These are phyloP conservation scores for Drosophila mauritiana DNA, from an alignment of 1,140 invertebrate genomes.

Conservation along the genomic window DNA sequence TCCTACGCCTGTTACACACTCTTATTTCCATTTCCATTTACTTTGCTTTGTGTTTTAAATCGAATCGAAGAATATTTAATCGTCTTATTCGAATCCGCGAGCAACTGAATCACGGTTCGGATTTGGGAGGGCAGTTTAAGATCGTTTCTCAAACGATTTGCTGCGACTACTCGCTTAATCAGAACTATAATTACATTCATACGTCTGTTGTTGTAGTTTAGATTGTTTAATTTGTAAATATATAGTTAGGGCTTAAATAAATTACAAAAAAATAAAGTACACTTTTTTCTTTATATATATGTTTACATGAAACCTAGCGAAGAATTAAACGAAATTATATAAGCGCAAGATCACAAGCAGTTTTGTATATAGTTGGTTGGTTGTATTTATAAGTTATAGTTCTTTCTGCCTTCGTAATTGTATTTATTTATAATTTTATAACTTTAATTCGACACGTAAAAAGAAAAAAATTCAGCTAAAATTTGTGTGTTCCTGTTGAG, in stretches of 20 bases:
- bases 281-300: slow-evolving; percentile 27
- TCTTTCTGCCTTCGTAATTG: slow-evolving; percentile 25
- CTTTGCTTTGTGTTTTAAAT: neutral
- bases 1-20: neutral
- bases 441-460: slow-evolving; percentile 69
- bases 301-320: slow-evolving; percentile 51
- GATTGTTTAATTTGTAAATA: slow-evolving; percentile 40
- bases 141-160: slow-evolving; percentile 25
- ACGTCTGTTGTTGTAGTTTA: slow-evolving; percentile 26
- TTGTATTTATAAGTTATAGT: slow-evolving; percentile 29
- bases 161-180: slow-evolving; percentile 13
- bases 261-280: slow-evolving; percentile 62
- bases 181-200: slow-evolving; percentile 23
- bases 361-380: slow-evolving; percentile 32
- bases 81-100: slow-evolving; percentile 15
- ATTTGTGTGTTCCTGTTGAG: slow-evolving; percentile 55
- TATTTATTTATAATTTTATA: slow-evolving; percentile 41
- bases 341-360: slow-evolving; percentile 76
- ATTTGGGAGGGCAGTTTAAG: slow-evolving; percentile 30
- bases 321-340: slow-evolving; percentile 53
- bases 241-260: slow-evolving; percentile 61
- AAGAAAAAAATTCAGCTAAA: slow-evolving; percentile 77
- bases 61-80: slow-evolving; percentile 14
- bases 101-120: slow-evolving; percentile 17
- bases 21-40: too few relatives aligned